phyloP scores from a whole-genome alignment of 1,140 invertebrate species.

The Drosophila santomea region DNA sequence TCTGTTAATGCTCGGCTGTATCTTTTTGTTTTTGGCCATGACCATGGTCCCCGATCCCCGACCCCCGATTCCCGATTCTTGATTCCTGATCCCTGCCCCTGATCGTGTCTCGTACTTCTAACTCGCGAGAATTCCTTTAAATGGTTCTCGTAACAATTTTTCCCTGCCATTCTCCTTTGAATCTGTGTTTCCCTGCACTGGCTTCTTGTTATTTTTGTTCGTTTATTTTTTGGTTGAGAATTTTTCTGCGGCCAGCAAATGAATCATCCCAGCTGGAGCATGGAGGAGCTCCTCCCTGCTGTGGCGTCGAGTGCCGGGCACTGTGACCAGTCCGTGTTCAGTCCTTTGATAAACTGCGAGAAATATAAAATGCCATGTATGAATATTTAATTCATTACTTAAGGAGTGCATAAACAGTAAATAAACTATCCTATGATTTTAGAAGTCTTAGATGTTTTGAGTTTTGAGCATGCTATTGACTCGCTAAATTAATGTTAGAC shows the following conservation, averaged over 20 bases:
- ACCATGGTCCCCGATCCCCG: conserved; percentile 35
- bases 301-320: conserved; percentile 68
- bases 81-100: conserved; percentile 28
- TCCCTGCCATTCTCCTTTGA: conserved; percentile 25
- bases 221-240: conserved; percentile 19
- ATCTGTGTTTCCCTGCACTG: conserved; percentile 11
- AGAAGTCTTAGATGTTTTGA: not conserved
- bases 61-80: conserved; percentile 18
- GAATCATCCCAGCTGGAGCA: conserved; percentile 69
- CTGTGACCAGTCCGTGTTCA: conserved; percentile 39
- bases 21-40: conserved; percentile 56
- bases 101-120: conserved; percentile 74
- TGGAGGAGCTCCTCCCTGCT: conserved; percentile 74
- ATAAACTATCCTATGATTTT: no score
- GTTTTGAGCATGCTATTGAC: no score
- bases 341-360: conserved; percentile 15
- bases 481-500: no score
- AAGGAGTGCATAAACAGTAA: no score
- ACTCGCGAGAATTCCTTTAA: conserved; percentile 80
- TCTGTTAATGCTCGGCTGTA: conserved; percentile 49
- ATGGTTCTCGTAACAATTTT: conserved; percentile 73
- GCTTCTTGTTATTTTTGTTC: conserved; percentile 35
- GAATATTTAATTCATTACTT: not conserved
- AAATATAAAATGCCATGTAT: not conserved
- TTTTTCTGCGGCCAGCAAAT: conserved; percentile 56